Evolutionary conservation across 2,113 vertebrate genomes (phyloP), one percentile per base, ranked within the genome.

Genomic region (Taxidea taxus): DNA sequence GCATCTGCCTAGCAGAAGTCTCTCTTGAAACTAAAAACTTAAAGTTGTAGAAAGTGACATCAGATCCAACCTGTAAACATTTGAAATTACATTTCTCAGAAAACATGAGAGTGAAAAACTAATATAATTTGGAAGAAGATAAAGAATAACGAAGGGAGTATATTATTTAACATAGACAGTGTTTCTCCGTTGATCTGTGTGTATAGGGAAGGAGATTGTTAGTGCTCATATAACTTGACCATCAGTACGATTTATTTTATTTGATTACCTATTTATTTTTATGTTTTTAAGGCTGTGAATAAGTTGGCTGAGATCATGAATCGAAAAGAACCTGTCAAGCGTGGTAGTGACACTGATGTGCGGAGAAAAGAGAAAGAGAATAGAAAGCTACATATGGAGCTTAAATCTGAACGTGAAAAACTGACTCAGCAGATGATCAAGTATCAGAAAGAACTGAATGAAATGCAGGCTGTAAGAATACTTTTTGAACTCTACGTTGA

Each of bases 231-330:
- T 80, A 90, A 58, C 62, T 81, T 39, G 81, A 68, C 12, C 31
- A 37, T 75, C 60, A 39, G 58, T 18, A 23, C 91, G 14, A 78
- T 87, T 82, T 84, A 72, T 94, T 92, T 95, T 56, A 81, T n/a
- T 74, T 80, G 14, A 49, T 58, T 89, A 34, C 12, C 6, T 82
- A 5, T 16, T 85, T 92, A 15, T 60, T 90, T 66, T 78, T 94
- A 20, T 84, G 75, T 62, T 1, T 96, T 96, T 56, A 94, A 98
- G 99, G 99, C 99, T 82, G 99, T 99, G 96, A 99, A 99, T 97
- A 99, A 99, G 96, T 97, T 99, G 98, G 99, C 99, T 23, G 99
- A 99, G 98, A 99, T 99, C 96, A 99, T 99, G 99, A 99, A 99
- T 98, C 99, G 99, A 81, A 99, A 99, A 98, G 99, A 99, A 97